phyloP scores from a whole-genome alignment of 1,140 invertebrate species.

The Bicyclus anynana region DNA sequence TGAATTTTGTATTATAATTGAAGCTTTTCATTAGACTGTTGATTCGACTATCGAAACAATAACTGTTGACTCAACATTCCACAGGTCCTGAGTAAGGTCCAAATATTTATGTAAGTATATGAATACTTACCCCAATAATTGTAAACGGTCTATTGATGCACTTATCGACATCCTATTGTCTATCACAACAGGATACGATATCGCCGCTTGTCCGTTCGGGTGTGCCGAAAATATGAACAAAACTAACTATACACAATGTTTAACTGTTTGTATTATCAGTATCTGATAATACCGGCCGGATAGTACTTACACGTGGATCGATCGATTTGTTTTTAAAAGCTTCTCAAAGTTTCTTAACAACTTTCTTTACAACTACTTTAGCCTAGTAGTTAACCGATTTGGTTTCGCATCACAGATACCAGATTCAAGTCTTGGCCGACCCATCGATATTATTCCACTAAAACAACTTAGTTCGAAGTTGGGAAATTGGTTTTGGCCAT shows the following conservation, averaged over 20 bases:
- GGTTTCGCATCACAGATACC: no score
- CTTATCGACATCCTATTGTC: conserved; percentile 11
- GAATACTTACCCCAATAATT: conserved; percentile 5
- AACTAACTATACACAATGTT: conserved; percentile 6
- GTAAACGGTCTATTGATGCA: conserved; percentile 9
- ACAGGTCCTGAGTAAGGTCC: no score
- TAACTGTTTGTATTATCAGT: conserved; percentile 18
- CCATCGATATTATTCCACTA: no score
- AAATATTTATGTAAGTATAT: background rate
- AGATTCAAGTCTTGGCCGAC: no score
- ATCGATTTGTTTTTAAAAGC: conserved; percentile 21
- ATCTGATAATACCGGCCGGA: conserved; percentile 11
- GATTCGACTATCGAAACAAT: no score
- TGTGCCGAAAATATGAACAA: conserved; percentile 23
- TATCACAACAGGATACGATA: conserved; percentile 20
- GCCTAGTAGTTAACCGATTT: no score
- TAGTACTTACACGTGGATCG: conserved; percentile 29
- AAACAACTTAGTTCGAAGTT: no score
- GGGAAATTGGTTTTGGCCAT: no score
- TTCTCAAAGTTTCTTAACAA: conserved; percentile 22
- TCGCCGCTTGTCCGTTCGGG: conserved; percentile 22
- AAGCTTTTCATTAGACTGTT: no score
- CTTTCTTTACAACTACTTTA: no score
- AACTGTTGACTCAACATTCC: no score
- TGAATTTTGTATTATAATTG: no score